Conservation (phyloP, 1,140 invertebrate genomes). For the Lordiphosa mommai region DNA sequence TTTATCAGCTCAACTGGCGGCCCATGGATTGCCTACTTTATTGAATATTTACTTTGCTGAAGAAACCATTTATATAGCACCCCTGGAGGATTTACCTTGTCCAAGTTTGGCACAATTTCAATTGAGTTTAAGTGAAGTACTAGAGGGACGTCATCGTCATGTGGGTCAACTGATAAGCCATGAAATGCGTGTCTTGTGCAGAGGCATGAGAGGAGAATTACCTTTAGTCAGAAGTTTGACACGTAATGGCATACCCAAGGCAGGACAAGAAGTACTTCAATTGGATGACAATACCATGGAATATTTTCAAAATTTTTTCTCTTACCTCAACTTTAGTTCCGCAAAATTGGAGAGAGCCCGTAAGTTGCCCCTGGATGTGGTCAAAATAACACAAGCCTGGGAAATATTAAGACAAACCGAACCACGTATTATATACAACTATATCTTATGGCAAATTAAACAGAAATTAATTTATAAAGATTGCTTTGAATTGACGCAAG, state of each 20-base stretch:
- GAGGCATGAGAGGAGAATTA: conserved; percentile 55
- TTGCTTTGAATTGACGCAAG: conserved; percentile 46
- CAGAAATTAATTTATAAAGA: conserved; percentile 38
- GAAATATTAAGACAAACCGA: conserved; percentile 45
- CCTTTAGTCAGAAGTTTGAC: conserved; percentile 19
- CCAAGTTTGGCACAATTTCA: conserved; percentile 27
- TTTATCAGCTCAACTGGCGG: conserved; percentile 55
- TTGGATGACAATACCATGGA: conserved; percentile 55
- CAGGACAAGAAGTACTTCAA: conserved; percentile 25
- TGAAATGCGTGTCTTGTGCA: conserved; percentile 58
- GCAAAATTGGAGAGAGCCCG: conserved; percentile 41
- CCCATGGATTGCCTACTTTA: conserved; percentile 56
- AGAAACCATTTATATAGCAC: conserved; percentile 54
- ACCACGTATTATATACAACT: conserved; percentile 61
- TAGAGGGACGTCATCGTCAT: conserved; percentile 31
- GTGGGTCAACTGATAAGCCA: conserved; percentile 43
- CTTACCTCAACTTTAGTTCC: conserved; percentile 33
- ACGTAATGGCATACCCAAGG: too few relatives aligned
- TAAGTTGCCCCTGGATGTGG: conserved; percentile 44
- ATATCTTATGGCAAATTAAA: conserved; percentile 59
- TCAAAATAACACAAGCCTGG: conserved; percentile 33
- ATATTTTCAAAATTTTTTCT: conserved; percentile 54
- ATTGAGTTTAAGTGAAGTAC: conserved; percentile 16
- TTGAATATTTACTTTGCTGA: conserved; percentile 65
- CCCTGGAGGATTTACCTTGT: conserved; percentile 42